Percentiles rank a stretch among this genome's conserved stretches.
Evolutionary conservation across 2,797 vertebrate species (phyloP).

Genomic region (Linurgus olivaceus): DNA sequence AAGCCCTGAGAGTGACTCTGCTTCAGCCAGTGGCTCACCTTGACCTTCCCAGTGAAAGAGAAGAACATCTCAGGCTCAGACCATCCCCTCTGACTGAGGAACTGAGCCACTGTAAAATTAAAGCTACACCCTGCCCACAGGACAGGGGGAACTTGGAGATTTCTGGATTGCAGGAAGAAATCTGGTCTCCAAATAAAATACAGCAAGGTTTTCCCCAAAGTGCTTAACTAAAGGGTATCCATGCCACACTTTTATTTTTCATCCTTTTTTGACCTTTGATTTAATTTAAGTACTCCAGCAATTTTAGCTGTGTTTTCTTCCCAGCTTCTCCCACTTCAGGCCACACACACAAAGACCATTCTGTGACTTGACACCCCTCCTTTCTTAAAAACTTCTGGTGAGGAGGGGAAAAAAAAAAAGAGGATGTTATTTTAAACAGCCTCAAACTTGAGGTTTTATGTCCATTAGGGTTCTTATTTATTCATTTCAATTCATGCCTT

Average conservation of each 20-base stretch:
- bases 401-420: neutral
- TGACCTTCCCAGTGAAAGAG: neutral
- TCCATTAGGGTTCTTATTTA: slow-evolving; percentile 19
- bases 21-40: neutral
- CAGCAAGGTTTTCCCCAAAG: slow-evolving; percentile 38
- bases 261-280: slow-evolving; percentile 47
- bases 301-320: slow-evolving; percentile 52
- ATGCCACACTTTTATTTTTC: slow-evolving; percentile 43
- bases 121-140: slow-evolving; percentile 3
- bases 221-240: slow-evolving; percentile 47
- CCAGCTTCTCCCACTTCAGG: slow-evolving; percentile 17
- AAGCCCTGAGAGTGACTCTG: neutral
- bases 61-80: neutral
- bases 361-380: slow-evolving; percentile 5
- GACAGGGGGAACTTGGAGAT: neutral
- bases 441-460: slow-evolving; percentile 12
- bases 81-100: neutral
- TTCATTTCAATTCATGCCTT: neutral
- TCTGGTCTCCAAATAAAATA: slow-evolving; percentile 42
- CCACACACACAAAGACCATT: slow-evolving; percentile 52
- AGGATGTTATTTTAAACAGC: slow-evolving; percentile 49
- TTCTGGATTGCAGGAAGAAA: neutral
- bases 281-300: slow-evolving; percentile 35
- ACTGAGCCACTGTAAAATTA: neutral
- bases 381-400: slow-evolving; percentile 14